These are phyloP conservation scores for Falco biarmicus DNA, from an alignment of 2,797 vertebrate genomes.

Conservation along the genomic window DNA sequence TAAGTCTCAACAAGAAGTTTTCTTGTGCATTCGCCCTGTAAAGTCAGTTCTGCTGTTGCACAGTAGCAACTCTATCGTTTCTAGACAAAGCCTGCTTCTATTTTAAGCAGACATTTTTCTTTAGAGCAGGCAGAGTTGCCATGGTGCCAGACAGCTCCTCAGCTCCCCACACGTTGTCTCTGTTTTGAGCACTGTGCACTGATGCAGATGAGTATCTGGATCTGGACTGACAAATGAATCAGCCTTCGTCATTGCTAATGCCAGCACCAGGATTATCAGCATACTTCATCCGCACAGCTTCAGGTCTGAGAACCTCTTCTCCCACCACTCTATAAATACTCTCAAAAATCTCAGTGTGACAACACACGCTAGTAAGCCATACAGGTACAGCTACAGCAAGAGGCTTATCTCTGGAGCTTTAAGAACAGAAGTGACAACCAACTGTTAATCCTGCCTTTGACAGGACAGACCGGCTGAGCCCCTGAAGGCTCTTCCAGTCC, in stretches of 20 bases:
- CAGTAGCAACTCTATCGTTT: neutral
- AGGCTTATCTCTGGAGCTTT: neutral
- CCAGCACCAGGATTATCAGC: neutral
- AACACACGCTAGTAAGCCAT: neutral
- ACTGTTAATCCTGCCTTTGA: neutral
- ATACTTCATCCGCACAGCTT: neutral
- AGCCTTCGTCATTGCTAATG: neutral
- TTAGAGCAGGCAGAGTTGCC: neutral
- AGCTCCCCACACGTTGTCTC: neutral
- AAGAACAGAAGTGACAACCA: neutral
- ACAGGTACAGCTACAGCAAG: neutral
- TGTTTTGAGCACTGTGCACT: neutral
- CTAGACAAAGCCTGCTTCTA: neutral
- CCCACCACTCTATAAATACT: neutral
- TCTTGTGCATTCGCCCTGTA: accelerated
- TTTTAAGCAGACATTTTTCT: neutral
- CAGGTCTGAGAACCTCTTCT: accelerated
- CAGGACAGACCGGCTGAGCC: neutral
- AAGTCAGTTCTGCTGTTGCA: neutral
- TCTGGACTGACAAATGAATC: neutral
- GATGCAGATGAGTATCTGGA: neutral
- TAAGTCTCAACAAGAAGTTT: neutral
- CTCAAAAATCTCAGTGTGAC: neutral
- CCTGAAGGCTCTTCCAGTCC: neutral
- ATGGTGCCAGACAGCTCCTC: neutral